Base-by-base conservation (phyloP, 2,888 invertebrate genomes). In the Lepetodrilus schrolli region DNA sequence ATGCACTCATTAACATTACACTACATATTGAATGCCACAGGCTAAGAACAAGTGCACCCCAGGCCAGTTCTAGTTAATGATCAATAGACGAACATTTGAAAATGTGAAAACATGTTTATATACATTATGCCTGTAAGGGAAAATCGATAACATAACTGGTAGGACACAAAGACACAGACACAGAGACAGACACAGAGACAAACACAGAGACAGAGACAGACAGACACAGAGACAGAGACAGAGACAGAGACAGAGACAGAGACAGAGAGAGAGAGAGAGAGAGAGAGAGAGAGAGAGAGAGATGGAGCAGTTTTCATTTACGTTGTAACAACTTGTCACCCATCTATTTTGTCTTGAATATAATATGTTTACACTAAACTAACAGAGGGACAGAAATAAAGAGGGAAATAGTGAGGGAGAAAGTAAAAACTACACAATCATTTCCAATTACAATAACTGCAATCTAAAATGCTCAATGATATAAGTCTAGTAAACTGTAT, bases 231-330 rank as follows among this genome's bases (percentile, higher is more conserved):
- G 48, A 65, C 21, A 69, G 10, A 48, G 26, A 47, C n/a, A 48
- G 30, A 47, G 26, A 26, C 4, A n/a, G 13, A n/a, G 20, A 7
- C 4, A 20, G 4, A 49, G 13, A 34, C 13, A 30, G 34, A 21
- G 30, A 13, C 5, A 37, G 21, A 37, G 38, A 71, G 49, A 70
- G 50, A 21, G 69, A 78, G 70, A 26, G 73, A 48, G 21, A 79
- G 50, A 75, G 50, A 74, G 66, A 72, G n/a, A 72, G 36, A 30
- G n/a, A n/a, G 50, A 48, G 10, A 20, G 26, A 26, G 21, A n/a
- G 10, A 17, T 4, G 21, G 51, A 68, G 8, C 30, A 26, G 21
- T 23, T 10, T 10, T 38, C 7, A 7, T 8, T 7, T 38, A 8
- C 8, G 38, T 38, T 38, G 38, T 7, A 38, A 7, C 38, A 38